Percentiles rank a stretch among this genome's conserved stretches.
These are phyloP conservation scores for Xenus cinereus DNA, from an alignment of 2,113 vertebrate genomes.

Conservation along the genomic window DNA sequence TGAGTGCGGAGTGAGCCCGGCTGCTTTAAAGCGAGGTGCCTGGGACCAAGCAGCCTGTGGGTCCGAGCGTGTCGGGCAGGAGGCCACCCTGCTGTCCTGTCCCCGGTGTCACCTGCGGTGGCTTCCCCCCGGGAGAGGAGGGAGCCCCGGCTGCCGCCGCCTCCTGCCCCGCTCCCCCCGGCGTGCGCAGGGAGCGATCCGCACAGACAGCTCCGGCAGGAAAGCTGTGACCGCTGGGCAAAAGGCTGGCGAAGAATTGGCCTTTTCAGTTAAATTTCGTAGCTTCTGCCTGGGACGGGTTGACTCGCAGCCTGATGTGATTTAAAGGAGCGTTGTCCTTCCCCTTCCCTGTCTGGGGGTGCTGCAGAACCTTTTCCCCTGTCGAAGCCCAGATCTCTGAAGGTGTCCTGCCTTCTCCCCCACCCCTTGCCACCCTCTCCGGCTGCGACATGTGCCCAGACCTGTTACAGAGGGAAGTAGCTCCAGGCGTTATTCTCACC, in stretches of 20 bases:
- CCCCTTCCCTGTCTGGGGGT: background rate
- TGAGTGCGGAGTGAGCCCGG: rapidly evolving
- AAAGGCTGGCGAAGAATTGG: background rate
- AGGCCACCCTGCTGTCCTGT: background rate
- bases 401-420: conserved; percentile 48
- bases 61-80: rapidly evolving
- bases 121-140: no score
- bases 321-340: background rate
- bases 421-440: conserved; percentile 6
- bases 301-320: background rate
- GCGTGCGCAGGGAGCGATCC: rapidly evolving
- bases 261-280: background rate
- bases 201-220: rapidly evolving
- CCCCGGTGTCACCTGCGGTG: background rate
- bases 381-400: background rate
- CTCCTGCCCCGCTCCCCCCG: background rate
- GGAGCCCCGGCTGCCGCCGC: rapidly evolving
- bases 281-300: background rate
- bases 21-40: background rate
- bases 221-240: rapidly evolving
- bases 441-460: conserved; percentile 61
- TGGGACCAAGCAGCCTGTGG: background rate
- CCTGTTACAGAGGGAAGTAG: conserved; percentile 69
- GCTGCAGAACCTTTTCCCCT: background rate
- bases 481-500: conserved; percentile 68